These are phyloP conservation scores for Odontesthes bonariensis DNA, from an alignment of 2,113 vertebrate genomes.

Conservation along the genomic window DNA sequence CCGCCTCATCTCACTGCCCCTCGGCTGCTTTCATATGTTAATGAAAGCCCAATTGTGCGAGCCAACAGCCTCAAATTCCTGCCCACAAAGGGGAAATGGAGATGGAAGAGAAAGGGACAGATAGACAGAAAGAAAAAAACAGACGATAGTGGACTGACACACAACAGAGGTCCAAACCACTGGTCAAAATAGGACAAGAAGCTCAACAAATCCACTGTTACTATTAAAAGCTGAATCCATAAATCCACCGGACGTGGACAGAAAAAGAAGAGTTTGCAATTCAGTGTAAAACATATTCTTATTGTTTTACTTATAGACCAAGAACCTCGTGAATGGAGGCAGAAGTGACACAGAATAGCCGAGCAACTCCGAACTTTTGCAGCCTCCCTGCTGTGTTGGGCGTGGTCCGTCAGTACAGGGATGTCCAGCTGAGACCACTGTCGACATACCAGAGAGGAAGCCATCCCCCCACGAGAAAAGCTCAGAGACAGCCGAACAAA, in stretches of 20 bases:
- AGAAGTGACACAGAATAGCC: too few species aligned
- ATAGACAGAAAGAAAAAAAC: constrained; percentile 41
- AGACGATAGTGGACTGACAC: constrained; percentile 48
- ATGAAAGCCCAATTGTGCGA: constrained; percentile 66
- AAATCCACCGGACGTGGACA: too few species aligned
- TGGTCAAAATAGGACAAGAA: constrained; percentile 20
- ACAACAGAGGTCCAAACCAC: constrained; percentile 49
- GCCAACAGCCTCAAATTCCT: constrained; percentile 74
- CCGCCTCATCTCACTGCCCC: constrained; percentile 55
- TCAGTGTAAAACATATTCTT: too few species aligned
- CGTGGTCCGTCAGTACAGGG: constrained; percentile 51
- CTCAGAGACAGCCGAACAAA: constrained; percentile 65
- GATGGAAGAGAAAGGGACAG: constrained; percentile 57
- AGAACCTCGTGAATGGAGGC: too few species aligned
- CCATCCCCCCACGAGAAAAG: constrained; percentile 39
- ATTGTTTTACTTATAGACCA: too few species aligned
- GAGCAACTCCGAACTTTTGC: too few species aligned
- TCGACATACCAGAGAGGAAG: constrained; percentile 2
- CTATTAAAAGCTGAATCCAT: too few species aligned
- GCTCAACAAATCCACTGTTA: neutral
- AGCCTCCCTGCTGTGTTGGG: constrained; percentile 8
- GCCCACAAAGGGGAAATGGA: constrained; percentile 68
- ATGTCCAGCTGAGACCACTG: constrained; percentile 16
- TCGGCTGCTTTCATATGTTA: constrained; percentile 78
- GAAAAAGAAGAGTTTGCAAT: too few species aligned